Base-by-base conservation (phyloP, 2,113 vertebrate species). In the Megaptera novaeangliae region DNA sequence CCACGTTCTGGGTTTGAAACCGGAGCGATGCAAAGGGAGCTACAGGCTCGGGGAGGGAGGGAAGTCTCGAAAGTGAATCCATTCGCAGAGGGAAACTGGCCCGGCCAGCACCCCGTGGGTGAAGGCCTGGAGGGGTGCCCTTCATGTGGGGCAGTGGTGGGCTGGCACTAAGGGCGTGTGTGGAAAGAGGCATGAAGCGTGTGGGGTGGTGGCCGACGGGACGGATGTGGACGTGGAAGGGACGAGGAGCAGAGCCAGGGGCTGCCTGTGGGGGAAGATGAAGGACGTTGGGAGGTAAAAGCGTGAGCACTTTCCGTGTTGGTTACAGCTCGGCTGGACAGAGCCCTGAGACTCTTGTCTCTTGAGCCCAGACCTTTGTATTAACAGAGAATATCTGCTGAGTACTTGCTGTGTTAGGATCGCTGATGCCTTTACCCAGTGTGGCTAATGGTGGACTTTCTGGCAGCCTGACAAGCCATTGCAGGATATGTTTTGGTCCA, bases 91-190 rank as follows among this genome's bases (percentile, higher is more conserved):
- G 23, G 14, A 49, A 27, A 21, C 39, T 14, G 20, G 23, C 27
- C n/a, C 20, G 36, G 34, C 18, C 14, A 3, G n/a, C 31, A 10
- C 66, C 1, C 2, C n/a, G 1, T 41, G 41, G 31, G 8, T 29
- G 36, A 46, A 9, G 2, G 2, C 3, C 1, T 6, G n/a, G 17
- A n/a, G 63, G 39, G 39, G 5, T 8, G 10, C 41, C 36, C 44
- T 25, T 31, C 8, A 2, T 55, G n/a, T 2, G 39, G 61, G 39
- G 2, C 5, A n/a, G 34, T 3, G 2, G 69, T 31, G 20, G 23
- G 31, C 11, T 10, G 39, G 39, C 52, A 20, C 52, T 36, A 8
- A 41, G 27, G 61, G 4, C 3, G 25, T 39, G 49, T 23, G 29
- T n/a, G 36, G 41, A 41, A n/a, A 52, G 49, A 63, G 31, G 41